Percentiles rank a stretch among this genome's conserved stretches.
Evolutionary conservation across 2,113 vertebrate species (phyloP).

Genomic region (Formicarius rufipectus): DNA sequence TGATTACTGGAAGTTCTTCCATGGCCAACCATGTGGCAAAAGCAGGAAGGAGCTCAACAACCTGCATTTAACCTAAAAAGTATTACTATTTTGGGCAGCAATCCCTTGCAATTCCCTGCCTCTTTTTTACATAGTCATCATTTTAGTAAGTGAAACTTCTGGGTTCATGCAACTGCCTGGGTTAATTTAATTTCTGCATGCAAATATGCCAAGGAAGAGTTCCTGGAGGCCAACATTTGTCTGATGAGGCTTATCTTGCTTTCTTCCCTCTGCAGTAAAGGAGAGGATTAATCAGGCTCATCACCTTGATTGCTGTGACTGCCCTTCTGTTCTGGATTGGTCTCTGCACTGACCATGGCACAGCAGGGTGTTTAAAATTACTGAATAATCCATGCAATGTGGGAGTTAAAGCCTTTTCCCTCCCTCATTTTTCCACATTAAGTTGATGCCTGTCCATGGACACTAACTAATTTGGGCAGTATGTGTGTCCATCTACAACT

Average conservation of each 20-base stretch:
- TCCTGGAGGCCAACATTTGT: background rate
- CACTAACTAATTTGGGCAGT: no score
- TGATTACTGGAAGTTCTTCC: background rate
- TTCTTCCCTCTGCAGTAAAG: background rate
- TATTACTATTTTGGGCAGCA: background rate
- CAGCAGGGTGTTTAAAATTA: background rate
- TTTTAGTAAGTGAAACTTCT: background rate
- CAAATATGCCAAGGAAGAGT: background rate
- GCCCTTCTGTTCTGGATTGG: background rate
- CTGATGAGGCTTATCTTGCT: background rate
- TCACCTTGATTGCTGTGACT: background rate
- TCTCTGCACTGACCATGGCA: background rate
- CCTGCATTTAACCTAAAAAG: background rate
- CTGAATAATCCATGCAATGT: background rate
- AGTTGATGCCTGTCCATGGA: no score
- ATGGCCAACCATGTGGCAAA: background rate
- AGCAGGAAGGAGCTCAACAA: background rate
- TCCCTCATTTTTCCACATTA: background rate
- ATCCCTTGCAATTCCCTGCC: background rate
- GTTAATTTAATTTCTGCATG: slow-evolving; percentile 5
- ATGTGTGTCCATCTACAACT: background rate
- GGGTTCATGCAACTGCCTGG: background rate
- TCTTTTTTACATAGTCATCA: background rate
- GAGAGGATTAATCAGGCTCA: background rate
- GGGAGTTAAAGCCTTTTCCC: background rate